Conservation (phyloP, 2,797 vertebrate species). For the Craterocephalus amniculus region DNA sequence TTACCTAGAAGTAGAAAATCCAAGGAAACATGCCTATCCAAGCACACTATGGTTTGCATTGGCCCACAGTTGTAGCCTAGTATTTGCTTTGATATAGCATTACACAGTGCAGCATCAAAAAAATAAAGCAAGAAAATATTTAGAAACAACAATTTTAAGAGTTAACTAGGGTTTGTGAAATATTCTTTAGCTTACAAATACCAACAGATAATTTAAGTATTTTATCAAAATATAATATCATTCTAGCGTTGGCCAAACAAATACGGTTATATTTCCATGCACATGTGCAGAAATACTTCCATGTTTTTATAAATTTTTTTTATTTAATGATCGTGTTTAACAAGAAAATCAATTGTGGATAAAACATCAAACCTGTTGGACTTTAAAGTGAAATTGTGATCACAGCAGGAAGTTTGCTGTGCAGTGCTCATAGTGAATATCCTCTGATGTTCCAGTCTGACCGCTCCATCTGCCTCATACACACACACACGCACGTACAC, state of each 20-base stretch:
- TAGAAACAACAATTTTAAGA: too few relatives aligned
- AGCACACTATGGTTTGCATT: not conserved
- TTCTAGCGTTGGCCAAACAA: too few relatives aligned
- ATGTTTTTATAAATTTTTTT: too few relatives aligned
- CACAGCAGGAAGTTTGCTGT: slow-evolving; percentile 31
- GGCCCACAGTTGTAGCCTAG: too few relatives aligned
- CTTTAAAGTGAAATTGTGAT: not conserved
- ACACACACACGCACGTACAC: slow-evolving; percentile 29
- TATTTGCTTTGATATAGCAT: not conserved
- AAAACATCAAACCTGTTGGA: slow-evolving; percentile 8
- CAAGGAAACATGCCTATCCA: not conserved
- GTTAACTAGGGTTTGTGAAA: too few relatives aligned
- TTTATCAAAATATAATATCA: too few relatives aligned
- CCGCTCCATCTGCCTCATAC: slow-evolving; percentile 54
- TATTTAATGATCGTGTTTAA: not conserved
- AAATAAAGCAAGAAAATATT: not conserved
- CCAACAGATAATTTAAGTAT: too few relatives aligned
- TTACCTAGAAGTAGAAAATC: rapidly evolving
- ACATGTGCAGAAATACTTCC: too few relatives aligned
- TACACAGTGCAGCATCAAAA: too few relatives aligned
- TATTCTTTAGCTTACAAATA: too few relatives aligned
- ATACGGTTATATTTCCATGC: too few relatives aligned
- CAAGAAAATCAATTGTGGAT: not conserved
- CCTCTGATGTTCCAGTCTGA: slow-evolving; percentile 54
- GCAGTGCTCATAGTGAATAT: slow-evolving; percentile 4